Conservation (phyloP, 2,797 vertebrate species). For the Leuciscus waleckii region DNA sequence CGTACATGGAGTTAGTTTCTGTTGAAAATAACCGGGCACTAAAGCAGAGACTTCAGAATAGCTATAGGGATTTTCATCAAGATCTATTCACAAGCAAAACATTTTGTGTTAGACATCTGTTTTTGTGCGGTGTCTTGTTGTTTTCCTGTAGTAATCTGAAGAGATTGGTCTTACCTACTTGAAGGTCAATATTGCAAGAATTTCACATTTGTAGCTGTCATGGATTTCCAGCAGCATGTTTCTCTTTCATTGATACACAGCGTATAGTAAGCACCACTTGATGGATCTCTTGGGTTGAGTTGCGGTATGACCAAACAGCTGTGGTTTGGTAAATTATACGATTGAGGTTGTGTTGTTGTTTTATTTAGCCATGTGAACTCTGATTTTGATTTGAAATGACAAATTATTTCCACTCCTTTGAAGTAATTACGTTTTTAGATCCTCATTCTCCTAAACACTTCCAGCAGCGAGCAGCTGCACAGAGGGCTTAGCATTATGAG, state of each 20-base stretch:
- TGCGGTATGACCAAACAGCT: slow-evolving; percentile 29
- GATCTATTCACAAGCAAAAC: neutral
- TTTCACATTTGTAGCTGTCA: neutral
- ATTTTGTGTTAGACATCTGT: slow-evolving; percentile 5
- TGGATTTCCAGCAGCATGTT: slow-evolving; percentile 6
- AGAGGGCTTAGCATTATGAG: slow-evolving; percentile 2
- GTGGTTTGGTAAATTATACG: slow-evolving; percentile 27
- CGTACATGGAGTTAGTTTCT: neutral
- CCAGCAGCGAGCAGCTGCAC: slow-evolving; percentile 29
- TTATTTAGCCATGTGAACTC: slow-evolving; percentile 29
- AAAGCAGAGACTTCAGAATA: neutral
- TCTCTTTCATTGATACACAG: slow-evolving; percentile 16
- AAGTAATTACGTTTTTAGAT: slow-evolving; percentile 33
- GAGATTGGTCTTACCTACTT: slow-evolving; percentile 2
- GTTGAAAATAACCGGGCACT: neutral
- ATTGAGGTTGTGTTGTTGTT: slow-evolving; percentile 40
- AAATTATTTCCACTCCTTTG: slow-evolving; percentile 43
- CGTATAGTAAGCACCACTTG: slow-evolving; percentile 11
- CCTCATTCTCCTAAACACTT: slow-evolving; percentile 14
- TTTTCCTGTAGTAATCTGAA: slow-evolving; percentile 22
- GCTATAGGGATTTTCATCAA: neutral
- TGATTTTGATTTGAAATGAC: slow-evolving; percentile 33
- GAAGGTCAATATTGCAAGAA: slow-evolving; percentile 22
- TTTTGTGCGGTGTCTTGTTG: neutral
- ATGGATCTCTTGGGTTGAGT: slow-evolving; percentile 34